Conservation (phyloP, 2,797 vertebrate species). For the Otolemur crassicaudatus region DNA sequence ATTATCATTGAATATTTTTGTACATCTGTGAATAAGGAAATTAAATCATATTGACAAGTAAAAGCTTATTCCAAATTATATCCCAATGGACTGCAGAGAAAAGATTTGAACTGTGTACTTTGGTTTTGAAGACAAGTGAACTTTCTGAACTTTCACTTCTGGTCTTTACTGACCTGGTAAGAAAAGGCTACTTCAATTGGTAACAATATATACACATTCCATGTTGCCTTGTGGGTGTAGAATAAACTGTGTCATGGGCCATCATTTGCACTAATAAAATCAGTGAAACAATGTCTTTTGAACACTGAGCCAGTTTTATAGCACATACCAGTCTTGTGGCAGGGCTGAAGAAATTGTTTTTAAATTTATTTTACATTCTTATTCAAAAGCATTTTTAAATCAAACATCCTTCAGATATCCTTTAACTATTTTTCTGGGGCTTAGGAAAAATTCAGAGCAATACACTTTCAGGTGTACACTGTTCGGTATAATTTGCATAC, state of each 20-base stretch:
- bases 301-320: slow-evolving; percentile 44
- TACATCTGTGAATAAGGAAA: slow-evolving; percentile 34
- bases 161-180: slow-evolving; percentile 1
- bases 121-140: not conserved
- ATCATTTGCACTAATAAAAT: slow-evolving; percentile 56
- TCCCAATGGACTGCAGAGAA: not conserved
- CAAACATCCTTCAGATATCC: slow-evolving; percentile 80
- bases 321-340: slow-evolving; percentile 50
- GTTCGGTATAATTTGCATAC: slow-evolving; percentile 81
- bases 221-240: not conserved
- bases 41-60: not conserved
- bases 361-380: slow-evolving; percentile 79
- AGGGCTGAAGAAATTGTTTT: slow-evolving; percentile 71
- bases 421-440: slow-evolving; percentile 78
- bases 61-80: slow-evolving; percentile 1
- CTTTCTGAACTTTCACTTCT: not conserved
- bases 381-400: slow-evolving; percentile 80
- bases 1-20: slow-evolving; percentile 20
- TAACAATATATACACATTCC: not conserved
- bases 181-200: not conserved
- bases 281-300: slow-evolving; percentile 53
- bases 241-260: not conserved
- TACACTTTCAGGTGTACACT: slow-evolving; percentile 80
- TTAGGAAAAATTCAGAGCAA: slow-evolving; percentile 81
- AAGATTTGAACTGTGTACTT: not conserved